phyloP scores from a whole-genome alignment of 2,888 invertebrate genomes.

The Oeneis ivallda region DNA sequence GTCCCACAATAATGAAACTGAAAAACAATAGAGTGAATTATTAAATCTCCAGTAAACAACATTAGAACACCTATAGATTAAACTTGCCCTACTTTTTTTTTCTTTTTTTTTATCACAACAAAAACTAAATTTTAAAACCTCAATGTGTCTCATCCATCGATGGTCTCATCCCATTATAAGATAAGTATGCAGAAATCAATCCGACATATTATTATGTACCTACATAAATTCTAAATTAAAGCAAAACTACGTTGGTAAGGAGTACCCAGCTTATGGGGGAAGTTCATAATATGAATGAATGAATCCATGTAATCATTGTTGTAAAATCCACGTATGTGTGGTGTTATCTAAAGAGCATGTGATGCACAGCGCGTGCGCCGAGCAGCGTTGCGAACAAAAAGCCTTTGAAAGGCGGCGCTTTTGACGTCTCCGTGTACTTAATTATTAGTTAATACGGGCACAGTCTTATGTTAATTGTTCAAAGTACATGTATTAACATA shows the following conservation, averaged over 20 bases:
- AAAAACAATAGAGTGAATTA: no score
- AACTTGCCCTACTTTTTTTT: no score
- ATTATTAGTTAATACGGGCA: constrained; percentile 34
- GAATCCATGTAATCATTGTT: constrained; percentile 46
- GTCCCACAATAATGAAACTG: not conserved
- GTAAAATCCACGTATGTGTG: constrained; percentile 45
- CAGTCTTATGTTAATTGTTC: constrained; percentile 13
- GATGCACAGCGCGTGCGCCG: constrained; percentile 54
- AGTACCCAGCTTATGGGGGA: not conserved
- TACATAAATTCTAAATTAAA: no score
- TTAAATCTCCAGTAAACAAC: no score
- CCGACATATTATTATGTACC: no score
- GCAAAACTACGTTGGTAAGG: no score
- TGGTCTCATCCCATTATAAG: no score
- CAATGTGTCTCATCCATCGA: no score
- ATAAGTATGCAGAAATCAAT: no score
- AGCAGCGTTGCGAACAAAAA: constrained; percentile 57
- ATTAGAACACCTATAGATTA: no score
- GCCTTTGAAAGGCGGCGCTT: constrained; percentile 66
- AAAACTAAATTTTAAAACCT: no score
- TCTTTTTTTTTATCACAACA: no score
- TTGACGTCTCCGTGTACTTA: constrained; percentile 49
- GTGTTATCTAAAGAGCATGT: constrained; percentile 59
- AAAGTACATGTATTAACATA: constrained; percentile 3
- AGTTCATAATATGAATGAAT: not conserved